Conservation (phyloP, 2,797 vertebrate species). For the Epinephelus malabaricus region DNA sequence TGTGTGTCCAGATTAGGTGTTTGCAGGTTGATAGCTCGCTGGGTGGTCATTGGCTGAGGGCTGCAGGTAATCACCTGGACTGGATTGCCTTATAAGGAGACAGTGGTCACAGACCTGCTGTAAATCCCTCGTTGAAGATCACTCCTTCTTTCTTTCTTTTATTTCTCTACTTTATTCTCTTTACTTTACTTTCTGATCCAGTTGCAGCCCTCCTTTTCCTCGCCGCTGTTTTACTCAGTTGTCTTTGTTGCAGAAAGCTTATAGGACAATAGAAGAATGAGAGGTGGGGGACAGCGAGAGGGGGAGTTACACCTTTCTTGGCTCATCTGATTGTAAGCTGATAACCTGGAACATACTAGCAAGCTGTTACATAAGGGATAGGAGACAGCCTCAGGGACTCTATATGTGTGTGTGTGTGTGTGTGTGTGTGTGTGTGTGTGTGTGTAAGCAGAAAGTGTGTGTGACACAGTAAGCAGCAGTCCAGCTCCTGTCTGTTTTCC, state of each 20-base stretch:
- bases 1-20: constrained; percentile 20
- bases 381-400: constrained; percentile 50
- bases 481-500: constrained; percentile 47
- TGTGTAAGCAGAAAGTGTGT: not conserved
- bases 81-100: constrained; percentile 79
- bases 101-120: constrained; percentile 41
- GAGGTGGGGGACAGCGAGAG: constrained; percentile 7
- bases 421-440: constrained; percentile 9
- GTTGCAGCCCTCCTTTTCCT: not conserved
- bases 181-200: not conserved
- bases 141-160: not conserved
- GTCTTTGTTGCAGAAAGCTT: not conserved
- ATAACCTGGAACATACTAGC: constrained; percentile 62
- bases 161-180: not conserved
- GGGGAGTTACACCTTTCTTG: constrained; percentile 55
- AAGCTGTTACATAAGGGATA: constrained; percentile 75
- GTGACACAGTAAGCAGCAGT: constrained; percentile 23
- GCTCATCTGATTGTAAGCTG: constrained; percentile 72
- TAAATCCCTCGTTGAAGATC: constrained; percentile 29
- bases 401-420: constrained; percentile 32
- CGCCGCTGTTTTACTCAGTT: constrained; percentile 11
- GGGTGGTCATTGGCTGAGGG: constrained; percentile 56
- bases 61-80: constrained; percentile 65
- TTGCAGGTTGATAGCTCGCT: constrained; percentile 41
- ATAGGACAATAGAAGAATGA: not conserved